phyloP scores from a whole-genome alignment of 2,797 vertebrate genomes.

The Sebastes elongatus region DNA sequence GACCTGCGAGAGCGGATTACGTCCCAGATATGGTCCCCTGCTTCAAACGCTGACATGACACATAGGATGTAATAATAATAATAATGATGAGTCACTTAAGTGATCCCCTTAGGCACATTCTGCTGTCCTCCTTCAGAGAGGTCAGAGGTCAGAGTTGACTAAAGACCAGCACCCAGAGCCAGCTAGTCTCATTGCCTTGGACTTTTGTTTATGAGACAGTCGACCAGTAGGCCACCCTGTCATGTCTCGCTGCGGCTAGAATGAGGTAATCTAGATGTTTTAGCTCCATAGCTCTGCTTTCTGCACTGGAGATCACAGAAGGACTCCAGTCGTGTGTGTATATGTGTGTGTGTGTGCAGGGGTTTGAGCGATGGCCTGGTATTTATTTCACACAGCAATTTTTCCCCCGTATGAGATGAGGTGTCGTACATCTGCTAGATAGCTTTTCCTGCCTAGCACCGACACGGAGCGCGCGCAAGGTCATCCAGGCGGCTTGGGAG shows the following conservation, averaged over 20 bases:
- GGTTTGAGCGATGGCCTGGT: conserved; percentile 64
- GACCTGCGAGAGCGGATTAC: background rate
- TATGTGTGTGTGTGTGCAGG: background rate
- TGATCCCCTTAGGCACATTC: background rate
- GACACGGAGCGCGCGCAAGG: conserved; percentile 63
- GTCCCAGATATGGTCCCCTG: background rate
- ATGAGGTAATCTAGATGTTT: conserved; percentile 28
- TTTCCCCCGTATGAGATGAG: conserved; percentile 69
- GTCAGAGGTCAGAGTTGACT: conserved; percentile 17
- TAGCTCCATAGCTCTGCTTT: conserved; percentile 30
- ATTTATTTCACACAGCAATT: conserved; percentile 79
- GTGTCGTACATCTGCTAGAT: conserved; percentile 78
- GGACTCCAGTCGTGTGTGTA: background rate
- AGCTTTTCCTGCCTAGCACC: conserved; percentile 69
- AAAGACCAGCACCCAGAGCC: background rate
- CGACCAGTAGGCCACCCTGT: background rate
- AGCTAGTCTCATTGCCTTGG: background rate
- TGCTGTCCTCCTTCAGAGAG: background rate
- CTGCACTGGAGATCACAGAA: conserved; percentile 40
- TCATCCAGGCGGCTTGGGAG: conserved; percentile 62
- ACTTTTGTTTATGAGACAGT: conserved; percentile 2
- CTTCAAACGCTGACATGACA: conserved; percentile 1
- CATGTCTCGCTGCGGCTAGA: conserved; percentile 4
- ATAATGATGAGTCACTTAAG: background rate
- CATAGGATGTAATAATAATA: conserved; percentile 13